Base-by-base conservation (phyloP, 2,888 invertebrate genomes). In the Tipula vernalis region DNA sequence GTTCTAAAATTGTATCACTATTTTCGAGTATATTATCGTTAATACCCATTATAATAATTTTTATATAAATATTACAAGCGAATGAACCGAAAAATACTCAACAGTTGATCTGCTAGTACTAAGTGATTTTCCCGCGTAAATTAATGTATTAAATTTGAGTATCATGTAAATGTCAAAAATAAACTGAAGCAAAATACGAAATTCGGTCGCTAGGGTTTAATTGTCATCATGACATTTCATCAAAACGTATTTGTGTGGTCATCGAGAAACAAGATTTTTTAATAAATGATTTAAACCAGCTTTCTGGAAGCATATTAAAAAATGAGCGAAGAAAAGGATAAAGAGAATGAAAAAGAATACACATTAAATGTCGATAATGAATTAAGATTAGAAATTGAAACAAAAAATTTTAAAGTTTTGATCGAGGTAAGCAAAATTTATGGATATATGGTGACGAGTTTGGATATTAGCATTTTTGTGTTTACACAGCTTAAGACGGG, bases 301-400 rank as follows among this genome's bases (percentile, higher is more conserved):
- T 28, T 28, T 15, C 51, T n/a, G 15, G 15, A 51, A 51, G 15
- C 15, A 5, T 15, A 36, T 83, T 83, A n/a, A 86, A 28, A 41
- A 86, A 88, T 88, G 88, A 36, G 85, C 10, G 87, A 88, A 36
- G 88, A 88, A 71, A 47, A 42, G 10, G 86, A 42, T 36, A 88
- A 89, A 44, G 89, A 89, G 36, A 88, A 89, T 44, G 89, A 89
- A 36, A 90, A 89, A 85, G 97, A 98, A 90, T 97, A 96, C 89
- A 96, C 96, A 90, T 92, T 98, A 87, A 98, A 98, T 87, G 93
- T 94, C 0, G 97, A 98, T 90, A 95, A 96, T 12, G 98, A 98
- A 91, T 92, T 98, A n/a, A 94, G 98, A 86, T 98, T 98, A 91
- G 98, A 98, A 94, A 96, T 98, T 0, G 98, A 98, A 92, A 94